Evolutionary conservation across 2,797 vertebrate genomes (phyloP).

Genomic region (Fistularia commersonii): DNA sequence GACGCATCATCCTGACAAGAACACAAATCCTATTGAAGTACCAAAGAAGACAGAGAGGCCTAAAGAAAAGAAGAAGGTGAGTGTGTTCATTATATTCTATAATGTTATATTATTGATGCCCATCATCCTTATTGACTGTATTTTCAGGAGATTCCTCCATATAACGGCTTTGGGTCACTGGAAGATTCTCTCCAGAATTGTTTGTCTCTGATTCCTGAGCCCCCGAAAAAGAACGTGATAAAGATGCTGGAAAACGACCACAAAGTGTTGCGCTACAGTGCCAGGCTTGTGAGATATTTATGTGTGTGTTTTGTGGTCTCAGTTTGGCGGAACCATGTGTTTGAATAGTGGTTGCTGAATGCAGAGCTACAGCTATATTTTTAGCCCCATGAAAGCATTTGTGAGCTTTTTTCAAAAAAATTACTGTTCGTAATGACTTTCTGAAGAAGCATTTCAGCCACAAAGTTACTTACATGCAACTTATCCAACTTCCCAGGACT

Average conservation of each 20-base stretch:
- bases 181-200: constrained; percentile 95
- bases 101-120: too few species aligned
- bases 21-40: constrained; percentile 69
- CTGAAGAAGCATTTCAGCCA: too few species aligned
- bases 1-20: constrained; percentile 78
- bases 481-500: constrained; percentile 72
- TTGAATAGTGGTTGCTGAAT: too few species aligned
- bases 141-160: constrained; percentile 82
- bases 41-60: constrained; percentile 40
- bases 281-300: constrained; percentile 77
- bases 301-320: too few species aligned
- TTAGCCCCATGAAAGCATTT: too few species aligned
- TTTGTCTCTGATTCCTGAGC: constrained; percentile 80
- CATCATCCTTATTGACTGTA: too few species aligned
- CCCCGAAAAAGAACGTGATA: constrained; percentile 79
- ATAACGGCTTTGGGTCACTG: constrained; percentile 87
- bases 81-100: neutral
- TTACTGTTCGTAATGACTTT: too few species aligned
- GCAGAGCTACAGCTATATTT: too few species aligned
- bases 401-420: too few species aligned
- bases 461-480: neutral
- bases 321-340: too few species aligned
- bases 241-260: constrained; percentile 84
- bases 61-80: constrained; percentile 72
- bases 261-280: constrained; percentile 83